Conservation (phyloP, 2,888 invertebrate species). For the Hypomecis atomaria region DNA sequence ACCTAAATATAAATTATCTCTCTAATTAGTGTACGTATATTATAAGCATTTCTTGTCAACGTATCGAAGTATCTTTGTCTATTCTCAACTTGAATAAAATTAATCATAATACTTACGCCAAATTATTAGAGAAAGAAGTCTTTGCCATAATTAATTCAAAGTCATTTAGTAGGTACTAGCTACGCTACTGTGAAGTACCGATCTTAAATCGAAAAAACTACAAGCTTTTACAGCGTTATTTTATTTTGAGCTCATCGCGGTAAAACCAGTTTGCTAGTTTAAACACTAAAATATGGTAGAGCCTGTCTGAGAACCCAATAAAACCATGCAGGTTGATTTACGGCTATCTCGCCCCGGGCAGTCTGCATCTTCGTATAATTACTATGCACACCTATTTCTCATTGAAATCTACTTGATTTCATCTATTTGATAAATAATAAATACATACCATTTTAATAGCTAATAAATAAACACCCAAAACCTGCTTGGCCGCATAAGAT, state of each 20-base stretch:
- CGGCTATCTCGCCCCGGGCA: slow-evolving; percentile 26
- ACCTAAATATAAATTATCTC: too few relatives aligned
- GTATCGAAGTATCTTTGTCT: too few relatives aligned
- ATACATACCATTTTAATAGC: slow-evolving; percentile 5
- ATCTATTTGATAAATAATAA: slow-evolving; percentile 17
- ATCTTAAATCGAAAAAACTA: neutral
- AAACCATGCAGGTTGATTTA: slow-evolving; percentile 50
- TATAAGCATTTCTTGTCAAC: too few relatives aligned
- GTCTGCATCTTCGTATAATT: slow-evolving; percentile 3
- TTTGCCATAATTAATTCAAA: too few relatives aligned
- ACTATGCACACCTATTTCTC: slow-evolving; percentile 1
- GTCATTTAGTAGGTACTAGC: too few relatives aligned
- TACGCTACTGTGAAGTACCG: too few relatives aligned
- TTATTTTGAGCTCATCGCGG: slow-evolving; percentile 41
- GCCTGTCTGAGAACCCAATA: slow-evolving; percentile 43
- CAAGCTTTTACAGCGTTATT: slow-evolving; percentile 9
- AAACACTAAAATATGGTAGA: slow-evolving; percentile 38
- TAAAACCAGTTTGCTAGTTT: slow-evolving; percentile 54
- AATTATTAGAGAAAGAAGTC: too few relatives aligned
- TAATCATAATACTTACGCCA: too few relatives aligned
- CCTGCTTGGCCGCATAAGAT: neutral
- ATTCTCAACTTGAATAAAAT: too few relatives aligned
- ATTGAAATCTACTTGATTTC: neutral
- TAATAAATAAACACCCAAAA: neutral
- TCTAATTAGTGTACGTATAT: too few relatives aligned